A percentile compares a stretch with the other conserved stretches of the same genome.
These are phyloP conservation scores for Zosterops pallidus DNA, from an alignment of 2,113 vertebrate genomes.

Conservation along the genomic window DNA sequence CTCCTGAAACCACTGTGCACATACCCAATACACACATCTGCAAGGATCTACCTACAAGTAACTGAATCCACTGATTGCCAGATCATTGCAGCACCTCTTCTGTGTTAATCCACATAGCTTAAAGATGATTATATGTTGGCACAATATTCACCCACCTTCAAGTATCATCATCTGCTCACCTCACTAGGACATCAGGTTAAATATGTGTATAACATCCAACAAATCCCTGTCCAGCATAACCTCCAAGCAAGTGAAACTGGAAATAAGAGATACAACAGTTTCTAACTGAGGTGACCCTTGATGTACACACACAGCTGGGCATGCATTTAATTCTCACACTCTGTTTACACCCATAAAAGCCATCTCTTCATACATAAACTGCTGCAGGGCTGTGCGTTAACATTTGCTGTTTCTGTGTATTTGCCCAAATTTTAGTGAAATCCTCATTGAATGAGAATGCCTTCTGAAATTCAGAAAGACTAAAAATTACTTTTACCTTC, in stretches of 20 bases:
- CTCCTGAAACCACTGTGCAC: neutral
- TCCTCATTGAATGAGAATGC: neutral
- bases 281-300: neutral
- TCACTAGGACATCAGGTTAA: neutral
- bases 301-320: neutral
- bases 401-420: neutral
- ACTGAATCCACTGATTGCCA: neutral
- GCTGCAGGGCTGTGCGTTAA: neutral
- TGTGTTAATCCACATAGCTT: neutral
- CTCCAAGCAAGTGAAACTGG: neutral
- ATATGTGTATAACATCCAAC: neutral
- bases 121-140: neutral
- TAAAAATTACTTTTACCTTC: neutral
- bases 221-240: neutral
- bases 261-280: neutral
- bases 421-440: neutral
- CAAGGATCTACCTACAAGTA: fast-evolving
- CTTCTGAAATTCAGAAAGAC: neutral
- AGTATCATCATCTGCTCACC: neutral
- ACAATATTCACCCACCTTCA: neutral
- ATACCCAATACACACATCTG: neutral
- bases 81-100: neutral
- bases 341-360: neutral
- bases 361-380: neutral
- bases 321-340: neutral